Base-by-base conservation (phyloP, 2,888 invertebrate species). In the Eretmocerus hayati region DNA sequence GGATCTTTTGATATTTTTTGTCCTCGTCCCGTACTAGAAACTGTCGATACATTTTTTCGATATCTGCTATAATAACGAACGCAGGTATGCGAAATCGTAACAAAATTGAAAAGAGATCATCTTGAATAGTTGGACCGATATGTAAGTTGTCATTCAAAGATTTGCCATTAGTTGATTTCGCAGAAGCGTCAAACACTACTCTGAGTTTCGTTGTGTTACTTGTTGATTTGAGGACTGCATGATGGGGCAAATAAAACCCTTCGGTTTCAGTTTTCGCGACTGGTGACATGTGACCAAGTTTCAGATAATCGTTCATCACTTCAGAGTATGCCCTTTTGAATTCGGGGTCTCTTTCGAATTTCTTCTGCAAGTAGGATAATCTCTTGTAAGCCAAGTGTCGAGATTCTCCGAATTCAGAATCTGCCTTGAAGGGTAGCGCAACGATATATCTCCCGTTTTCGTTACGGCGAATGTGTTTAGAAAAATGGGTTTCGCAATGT, bases 241-340 rank as follows among this genome's bases (percentile, higher is more conserved):
- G 43, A 18, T 43, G 43, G 4, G 37, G 44, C n/a, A 44, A 11
- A 13, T 43, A 43, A 36, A 31, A 51, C n/a, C 40, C 32, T 3
- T 36, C 15, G 11, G 26, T 9, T 11, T 32, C 5, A 18, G 46
- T 35, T 15, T 47, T 13, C 5, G 42, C 20, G 9, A 36, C 11
- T 15, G 33, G 19, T 13, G 44, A 16, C 42, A 48, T 45, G 26
- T 46, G 50, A 4, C 35, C 46, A 5, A 42, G 30, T n/a, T 20
- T 22, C 15, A 48, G 16, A 31, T 44, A 48, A 5, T 48, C 48
- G 2, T 42, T 3, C 42, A 52, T 49, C 1, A 46, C 48, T 9
- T 18, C 31, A 3, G 18, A 13, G 26, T 47, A 52, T 31, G 45
- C 32, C 4, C 8, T 6, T 13, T 32, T 20, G 15, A 48, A 31